Conservation (phyloP, 2,797 vertebrate genomes). For the Myripristis jacobus region DNA sequence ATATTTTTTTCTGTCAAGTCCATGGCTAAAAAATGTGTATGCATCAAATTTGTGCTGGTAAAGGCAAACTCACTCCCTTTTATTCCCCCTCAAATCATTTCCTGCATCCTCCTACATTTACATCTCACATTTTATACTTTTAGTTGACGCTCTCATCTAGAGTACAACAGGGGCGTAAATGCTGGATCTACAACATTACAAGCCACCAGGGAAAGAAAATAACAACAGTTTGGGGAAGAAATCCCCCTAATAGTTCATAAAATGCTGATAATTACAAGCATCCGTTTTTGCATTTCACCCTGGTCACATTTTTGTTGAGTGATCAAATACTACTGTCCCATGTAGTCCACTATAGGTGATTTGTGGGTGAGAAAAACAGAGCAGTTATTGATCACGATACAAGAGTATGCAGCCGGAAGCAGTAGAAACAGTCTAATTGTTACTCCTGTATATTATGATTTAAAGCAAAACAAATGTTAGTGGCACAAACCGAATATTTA, state of each 20-base stretch:
- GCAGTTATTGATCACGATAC: no score
- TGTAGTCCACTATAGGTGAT: neutral
- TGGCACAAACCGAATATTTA: neutral
- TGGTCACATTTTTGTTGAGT: neutral
- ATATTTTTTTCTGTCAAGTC: conserved; percentile 15
- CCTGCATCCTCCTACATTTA: neutral
- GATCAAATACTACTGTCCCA: neutral
- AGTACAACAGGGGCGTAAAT: neutral
- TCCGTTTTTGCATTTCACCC: no score
- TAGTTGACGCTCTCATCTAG: neutral
- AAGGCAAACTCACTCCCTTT: neutral
- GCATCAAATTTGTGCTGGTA: neutral
- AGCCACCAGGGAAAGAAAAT: neutral
- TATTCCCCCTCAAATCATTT: conserved; percentile 5
- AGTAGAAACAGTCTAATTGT: neutral
- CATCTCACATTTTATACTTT: neutral
- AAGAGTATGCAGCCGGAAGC: neutral
- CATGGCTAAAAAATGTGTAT: conserved; percentile 14
- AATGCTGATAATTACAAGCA: no score
- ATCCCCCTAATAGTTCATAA: neutral
- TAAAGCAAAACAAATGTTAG: neutral
- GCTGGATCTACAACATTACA: neutral
- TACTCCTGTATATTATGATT: neutral
- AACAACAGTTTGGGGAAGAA: neutral
- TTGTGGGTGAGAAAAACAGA: no score